These are phyloP conservation scores for Stenichneumon culpator DNA, from an alignment of 2,888 invertebrate genomes.

Conservation along the genomic window DNA sequence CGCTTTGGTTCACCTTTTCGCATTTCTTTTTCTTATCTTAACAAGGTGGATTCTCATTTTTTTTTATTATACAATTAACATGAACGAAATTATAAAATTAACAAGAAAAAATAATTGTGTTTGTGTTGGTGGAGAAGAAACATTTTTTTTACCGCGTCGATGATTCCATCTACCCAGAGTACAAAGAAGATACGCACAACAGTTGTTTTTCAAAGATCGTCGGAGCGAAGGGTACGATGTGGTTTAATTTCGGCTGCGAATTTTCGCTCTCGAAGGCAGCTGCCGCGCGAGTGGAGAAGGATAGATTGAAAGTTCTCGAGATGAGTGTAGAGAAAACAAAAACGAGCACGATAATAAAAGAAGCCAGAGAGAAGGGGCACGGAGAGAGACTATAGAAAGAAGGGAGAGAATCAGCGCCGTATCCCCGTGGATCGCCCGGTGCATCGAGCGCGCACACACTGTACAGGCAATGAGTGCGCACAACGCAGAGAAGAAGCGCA, in stretches of 20 bases:
- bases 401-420: conserved; percentile 58
- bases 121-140: neutral
- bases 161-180: neutral
- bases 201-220: conserved; percentile 16
- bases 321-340: conserved; percentile 48
- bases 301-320: conserved; percentile 50
- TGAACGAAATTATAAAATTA: neutral
- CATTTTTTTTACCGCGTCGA: neutral
- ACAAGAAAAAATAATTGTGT: neutral
- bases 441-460: conserved; percentile 46
- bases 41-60: too few relatives aligned
- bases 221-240: conserved; percentile 17
- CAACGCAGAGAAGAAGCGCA: conserved; percentile 45
- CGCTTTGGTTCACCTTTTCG: neutral
- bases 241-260: conserved; percentile 44
- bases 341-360: conserved; percentile 34
- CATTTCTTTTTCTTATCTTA: neutral
- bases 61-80: too few relatives aligned
- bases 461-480: conserved; percentile 72
- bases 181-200: neutral
- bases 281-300: conserved; percentile 46
- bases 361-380: conserved; percentile 30
- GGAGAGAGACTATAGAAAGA: conserved; percentile 23
- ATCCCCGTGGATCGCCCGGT: conserved; percentile 69
- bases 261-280: conserved; percentile 53